Evolutionary conservation across 2,113 vertebrate species (phyloP).

Genomic region (Macquaria ambigua): DNA sequence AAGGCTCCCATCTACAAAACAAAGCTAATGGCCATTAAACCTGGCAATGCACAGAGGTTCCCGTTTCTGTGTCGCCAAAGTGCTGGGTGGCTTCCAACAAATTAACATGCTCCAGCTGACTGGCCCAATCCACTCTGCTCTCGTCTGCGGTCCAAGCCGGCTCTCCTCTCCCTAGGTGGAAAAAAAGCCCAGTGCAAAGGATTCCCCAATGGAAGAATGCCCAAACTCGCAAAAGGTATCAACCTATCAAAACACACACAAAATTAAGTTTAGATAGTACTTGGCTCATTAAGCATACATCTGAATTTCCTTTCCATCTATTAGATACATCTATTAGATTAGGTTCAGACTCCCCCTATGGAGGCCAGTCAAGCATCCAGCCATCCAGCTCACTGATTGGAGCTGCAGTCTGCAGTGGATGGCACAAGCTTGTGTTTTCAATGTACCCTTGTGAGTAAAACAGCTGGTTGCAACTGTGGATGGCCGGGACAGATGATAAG

Average conservation of each 20-base stretch:
- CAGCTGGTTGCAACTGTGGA: constrained; percentile 23
- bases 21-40: constrained; percentile 58
- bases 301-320: background rate
- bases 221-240: constrained; percentile 3
- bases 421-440: constrained; percentile 12
- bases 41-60: constrained; percentile 53
- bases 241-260: background rate
- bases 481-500: background rate
- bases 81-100: constrained; percentile 68
- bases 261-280: background rate
- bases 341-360: background rate
- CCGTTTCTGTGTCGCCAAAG: constrained; percentile 64
- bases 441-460: background rate
- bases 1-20: constrained; percentile 51
- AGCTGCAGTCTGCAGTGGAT: background rate
- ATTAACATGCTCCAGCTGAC: constrained; percentile 69
- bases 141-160: constrained; percentile 35
- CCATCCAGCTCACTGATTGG: constrained; percentile 11
- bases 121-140: constrained; percentile 54
- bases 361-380: background rate
- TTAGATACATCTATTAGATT: background rate
- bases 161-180: constrained; percentile 24
- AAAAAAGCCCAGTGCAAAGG: constrained; percentile 28
- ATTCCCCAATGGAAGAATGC: constrained; percentile 28
- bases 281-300: constrained; percentile 1